Conservation (phyloP, 2,797 vertebrate genomes). For the Protosalanx chinensis region DNA sequence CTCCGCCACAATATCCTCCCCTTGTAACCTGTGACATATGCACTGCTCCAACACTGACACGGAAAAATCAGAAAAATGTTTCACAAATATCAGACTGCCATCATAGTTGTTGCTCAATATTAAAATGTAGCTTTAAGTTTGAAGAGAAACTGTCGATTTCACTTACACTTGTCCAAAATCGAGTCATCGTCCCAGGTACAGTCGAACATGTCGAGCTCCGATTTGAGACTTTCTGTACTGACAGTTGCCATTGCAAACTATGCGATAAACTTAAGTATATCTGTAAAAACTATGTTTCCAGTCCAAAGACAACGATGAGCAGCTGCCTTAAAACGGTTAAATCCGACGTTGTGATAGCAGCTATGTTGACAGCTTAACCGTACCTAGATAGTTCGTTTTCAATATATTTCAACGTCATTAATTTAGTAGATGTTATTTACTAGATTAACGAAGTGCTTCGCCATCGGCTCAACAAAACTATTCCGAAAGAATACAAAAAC, state of each 20-base stretch:
- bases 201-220: constrained; percentile 69
- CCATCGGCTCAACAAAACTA: background rate
- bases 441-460: accelerated
- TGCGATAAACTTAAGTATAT: background rate
- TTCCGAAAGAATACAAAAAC: background rate
- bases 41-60: constrained; percentile 8
- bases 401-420: constrained; percentile 22
- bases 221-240: constrained; percentile 54
- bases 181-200: constrained; percentile 59
- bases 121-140: background rate
- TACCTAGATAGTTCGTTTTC: constrained; percentile 14
- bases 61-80: background rate
- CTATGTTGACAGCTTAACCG: background rate
- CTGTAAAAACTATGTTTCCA: background rate
- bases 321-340: background rate
- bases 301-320: constrained; percentile 39
- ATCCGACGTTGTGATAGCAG: background rate
- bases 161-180: constrained; percentile 73
- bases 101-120: background rate
- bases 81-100: background rate
- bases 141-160: background rate
- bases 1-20: background rate
- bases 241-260: constrained; percentile 53
- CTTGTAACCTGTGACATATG: background rate
- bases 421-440: accelerated